phyloP scores from a whole-genome alignment of 2,888 invertebrate species.

The Eustalomyia histrio region DNA sequence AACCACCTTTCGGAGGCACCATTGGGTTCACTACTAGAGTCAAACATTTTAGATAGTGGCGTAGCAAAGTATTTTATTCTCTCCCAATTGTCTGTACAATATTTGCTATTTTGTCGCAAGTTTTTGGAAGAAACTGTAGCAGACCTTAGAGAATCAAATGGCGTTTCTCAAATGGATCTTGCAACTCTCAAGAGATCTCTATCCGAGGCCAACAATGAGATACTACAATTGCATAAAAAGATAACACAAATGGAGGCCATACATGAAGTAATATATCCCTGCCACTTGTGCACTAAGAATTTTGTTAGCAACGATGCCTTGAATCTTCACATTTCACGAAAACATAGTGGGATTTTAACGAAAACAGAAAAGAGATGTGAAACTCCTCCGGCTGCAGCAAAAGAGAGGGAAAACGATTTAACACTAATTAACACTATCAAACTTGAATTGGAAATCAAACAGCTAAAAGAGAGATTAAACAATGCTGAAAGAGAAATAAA shows the following conservation, averaged over 20 bases:
- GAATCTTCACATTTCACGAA: slow-evolving; percentile 76
- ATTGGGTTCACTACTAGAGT: slow-evolving; percentile 74
- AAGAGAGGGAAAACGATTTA: slow-evolving; percentile 73
- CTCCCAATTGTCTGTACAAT: slow-evolving; percentile 77
- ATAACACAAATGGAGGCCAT: slow-evolving; percentile 77
- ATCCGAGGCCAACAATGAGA: slow-evolving; percentile 74
- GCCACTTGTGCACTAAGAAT: slow-evolving; percentile 78
- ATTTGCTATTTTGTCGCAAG: slow-evolving; percentile 77
- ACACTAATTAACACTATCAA: slow-evolving; percentile 83
- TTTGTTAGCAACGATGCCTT: slow-evolving; percentile 78
- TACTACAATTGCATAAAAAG: slow-evolving; percentile 76
- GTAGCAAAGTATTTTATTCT: slow-evolving; percentile 78
- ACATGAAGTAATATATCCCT: slow-evolving; percentile 77
- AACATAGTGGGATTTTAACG: slow-evolving; percentile 69
- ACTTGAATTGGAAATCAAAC: slow-evolving; percentile 84
- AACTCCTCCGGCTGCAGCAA: slow-evolving; percentile 31
- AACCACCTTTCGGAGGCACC: slow-evolving; percentile 77
- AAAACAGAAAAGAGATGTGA: slow-evolving; percentile 48
- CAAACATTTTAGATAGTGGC: slow-evolving; percentile 77
- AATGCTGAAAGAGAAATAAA: slow-evolving; percentile 82
- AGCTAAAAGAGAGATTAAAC: slow-evolving; percentile 83
- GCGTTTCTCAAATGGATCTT: slow-evolving; percentile 72
- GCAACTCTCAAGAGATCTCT: slow-evolving; percentile 70
- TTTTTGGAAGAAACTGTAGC: slow-evolving; percentile 76
- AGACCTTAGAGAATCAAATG: slow-evolving; percentile 72